Percentiles rank a stretch among this genome's conserved stretches.
Evolutionary conservation across 2,113 vertebrate species (phyloP).

Genomic region (Corynorhinus townsendii): DNA sequence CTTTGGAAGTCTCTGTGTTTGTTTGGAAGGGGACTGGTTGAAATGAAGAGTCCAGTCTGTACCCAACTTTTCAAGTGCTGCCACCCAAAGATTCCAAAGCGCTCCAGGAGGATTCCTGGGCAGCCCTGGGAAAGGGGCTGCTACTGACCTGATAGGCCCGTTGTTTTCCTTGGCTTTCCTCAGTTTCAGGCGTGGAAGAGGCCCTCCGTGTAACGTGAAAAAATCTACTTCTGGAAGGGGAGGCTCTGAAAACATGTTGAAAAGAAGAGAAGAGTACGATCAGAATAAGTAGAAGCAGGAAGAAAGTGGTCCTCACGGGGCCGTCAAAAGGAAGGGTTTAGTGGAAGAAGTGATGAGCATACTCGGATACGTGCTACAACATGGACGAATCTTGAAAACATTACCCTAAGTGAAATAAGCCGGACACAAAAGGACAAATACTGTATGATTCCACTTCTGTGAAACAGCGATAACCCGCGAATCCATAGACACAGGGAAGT

Average conservation of each 20-base stretch:
- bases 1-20: background rate
- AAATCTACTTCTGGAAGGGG: conserved; percentile 84
- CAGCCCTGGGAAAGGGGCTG: background rate
- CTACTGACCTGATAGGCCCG: conserved; percentile 89
- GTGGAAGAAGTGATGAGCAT: background rate
- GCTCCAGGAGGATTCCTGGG: rapidly evolving
- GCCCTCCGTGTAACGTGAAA: conserved; percentile 78
- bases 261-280: background rate
- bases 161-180: conserved; percentile 81
- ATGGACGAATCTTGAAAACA: background rate
- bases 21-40: background rate
- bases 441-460: background rate
- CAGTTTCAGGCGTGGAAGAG: conserved; percentile 82
- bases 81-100: background rate
- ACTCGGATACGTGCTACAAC: background rate
- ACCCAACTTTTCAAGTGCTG: background rate
- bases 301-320: background rate
- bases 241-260: conserved; percentile 81
- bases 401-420: background rate
- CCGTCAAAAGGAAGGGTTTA: background rate
- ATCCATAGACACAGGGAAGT: background rate
- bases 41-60: background rate
- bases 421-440: background rate
- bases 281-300: background rate
- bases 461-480: background rate